Evolutionary conservation across 35 echinoderm and acorn worm genomes (phyloP).

Genomic region (Diadema setosum): DNA sequence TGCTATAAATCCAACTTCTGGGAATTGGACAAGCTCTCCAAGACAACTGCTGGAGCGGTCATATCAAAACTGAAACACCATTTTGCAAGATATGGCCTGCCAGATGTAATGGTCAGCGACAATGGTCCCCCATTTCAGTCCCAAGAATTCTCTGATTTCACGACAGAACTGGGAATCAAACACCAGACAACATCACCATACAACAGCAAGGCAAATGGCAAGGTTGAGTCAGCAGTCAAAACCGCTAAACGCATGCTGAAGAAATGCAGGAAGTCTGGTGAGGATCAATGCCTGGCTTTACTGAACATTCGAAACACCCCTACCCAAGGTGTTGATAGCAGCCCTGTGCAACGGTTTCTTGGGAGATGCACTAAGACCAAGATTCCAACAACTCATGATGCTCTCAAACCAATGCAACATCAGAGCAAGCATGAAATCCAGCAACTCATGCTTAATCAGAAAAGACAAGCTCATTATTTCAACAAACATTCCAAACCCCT

Average conservation of each 20-base stretch:
- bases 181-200: constrained; percentile 29
- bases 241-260: no score
- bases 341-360: constrained; percentile 20
- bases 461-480: not conserved
- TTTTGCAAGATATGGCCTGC: constrained; percentile 44
- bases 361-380: constrained; percentile 28
- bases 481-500: constrained; percentile 16
- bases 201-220: constrained; percentile 33
- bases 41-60: not conserved
- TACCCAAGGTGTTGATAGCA: not conserved
- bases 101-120: constrained; percentile 6
- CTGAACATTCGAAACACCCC: not conserved
- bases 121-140: constrained; percentile 42
- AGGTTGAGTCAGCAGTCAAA: constrained; percentile 24
- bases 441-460: not conserved
- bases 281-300: not conserved
- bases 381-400: not conserved
- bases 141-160: constrained; percentile 35
- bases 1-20: constrained; percentile 24
- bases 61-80: constrained; percentile 13
- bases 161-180: constrained; percentile 15
- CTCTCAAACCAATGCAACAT: no score
- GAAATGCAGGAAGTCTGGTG: not conserved
- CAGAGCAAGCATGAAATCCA: no score
- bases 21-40: no score